Evolutionary conservation across 2,113 vertebrate species (phyloP).

Genomic region (Triplophysa tibetana): DNA sequence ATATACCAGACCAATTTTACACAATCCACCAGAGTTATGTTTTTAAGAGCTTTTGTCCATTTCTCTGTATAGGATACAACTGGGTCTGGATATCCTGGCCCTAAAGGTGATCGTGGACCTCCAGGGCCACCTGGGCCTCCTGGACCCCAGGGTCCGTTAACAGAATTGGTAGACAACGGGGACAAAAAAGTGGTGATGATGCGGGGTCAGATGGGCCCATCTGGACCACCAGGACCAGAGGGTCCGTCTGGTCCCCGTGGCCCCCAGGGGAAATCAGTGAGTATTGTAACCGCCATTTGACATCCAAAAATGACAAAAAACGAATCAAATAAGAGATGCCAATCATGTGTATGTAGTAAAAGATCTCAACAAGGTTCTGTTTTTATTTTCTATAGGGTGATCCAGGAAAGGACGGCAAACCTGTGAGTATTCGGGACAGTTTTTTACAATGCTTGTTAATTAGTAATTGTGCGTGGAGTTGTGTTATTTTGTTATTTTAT

Average conservation of each 20-base stretch:
- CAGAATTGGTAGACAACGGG: slow-evolving; percentile 53
- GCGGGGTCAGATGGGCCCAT: slow-evolving; percentile 69
- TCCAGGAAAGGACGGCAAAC: slow-evolving; percentile 85
- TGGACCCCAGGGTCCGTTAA: slow-evolving; percentile 69
- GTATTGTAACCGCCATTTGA: slow-evolving; percentile 52
- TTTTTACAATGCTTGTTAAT: not conserved
- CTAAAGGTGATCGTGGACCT: slow-evolving; percentile 81
- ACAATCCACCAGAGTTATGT: not conserved
- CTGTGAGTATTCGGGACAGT: slow-evolving; percentile 71
- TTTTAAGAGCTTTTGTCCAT: not conserved
- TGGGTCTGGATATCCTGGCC: slow-evolving; percentile 77
- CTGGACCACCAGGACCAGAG: slow-evolving; percentile 70
- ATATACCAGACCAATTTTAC: slow-evolving; percentile 60
- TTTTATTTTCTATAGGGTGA: slow-evolving; percentile 76
- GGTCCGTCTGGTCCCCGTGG: slow-evolving; percentile 74
- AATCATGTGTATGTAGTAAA: not conserved
- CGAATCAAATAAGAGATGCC: not conserved
- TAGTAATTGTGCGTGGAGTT: no score
- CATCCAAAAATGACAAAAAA: not conserved
- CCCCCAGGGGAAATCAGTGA: slow-evolving; percentile 81
- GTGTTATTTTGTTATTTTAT: not conserved
- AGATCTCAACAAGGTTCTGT: not conserved
- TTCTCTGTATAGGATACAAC: slow-evolving; percentile 70
- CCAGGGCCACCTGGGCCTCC: slow-evolving; percentile 69
- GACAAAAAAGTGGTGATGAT: slow-evolving; percentile 66